phyloP scores from a whole-genome alignment of 2,888 invertebrate genomes.

The Mimas tiliae region DNA sequence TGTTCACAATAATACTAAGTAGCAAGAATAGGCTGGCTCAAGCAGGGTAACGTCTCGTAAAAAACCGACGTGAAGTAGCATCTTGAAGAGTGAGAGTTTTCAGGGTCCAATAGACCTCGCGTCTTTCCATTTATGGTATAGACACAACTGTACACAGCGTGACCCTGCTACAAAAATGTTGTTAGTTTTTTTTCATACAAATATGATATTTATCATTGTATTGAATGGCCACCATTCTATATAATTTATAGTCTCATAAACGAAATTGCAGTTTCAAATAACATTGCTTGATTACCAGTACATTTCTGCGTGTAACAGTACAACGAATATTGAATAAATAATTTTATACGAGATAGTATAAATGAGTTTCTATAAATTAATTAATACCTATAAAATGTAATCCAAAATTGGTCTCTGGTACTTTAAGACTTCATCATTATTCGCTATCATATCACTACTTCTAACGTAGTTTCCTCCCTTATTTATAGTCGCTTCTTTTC shows the following conservation, averaged over 20 bases:
- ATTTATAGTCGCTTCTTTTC: too few species aligned
- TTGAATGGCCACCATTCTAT: background rate
- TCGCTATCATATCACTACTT: too few species aligned
- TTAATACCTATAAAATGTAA: too few species aligned
- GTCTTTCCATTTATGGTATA: background rate
- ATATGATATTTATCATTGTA: background rate
- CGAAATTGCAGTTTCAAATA: conserved; percentile 1
- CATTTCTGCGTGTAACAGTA: background rate
- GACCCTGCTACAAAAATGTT: too few species aligned
- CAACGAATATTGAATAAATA: background rate
- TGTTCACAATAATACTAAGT: too few species aligned
- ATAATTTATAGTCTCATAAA: background rate
- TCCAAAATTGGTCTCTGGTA: background rate
- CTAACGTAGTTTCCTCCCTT: too few species aligned
- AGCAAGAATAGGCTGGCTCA: too few species aligned
- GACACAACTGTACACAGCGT: too few species aligned
- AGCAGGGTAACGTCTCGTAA: too few species aligned
- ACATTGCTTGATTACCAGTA: background rate
- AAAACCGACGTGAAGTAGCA: too few species aligned
- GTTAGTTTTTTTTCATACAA: background rate
- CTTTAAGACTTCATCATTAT: background rate
- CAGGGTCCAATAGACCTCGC: too few species aligned
- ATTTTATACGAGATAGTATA: background rate
- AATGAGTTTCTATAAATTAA: background rate
- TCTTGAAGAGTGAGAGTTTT: too few species aligned